Evolutionary conservation across 2,888 invertebrate genomes (phyloP).

Genomic region (Cotesia congregata): DNA sequence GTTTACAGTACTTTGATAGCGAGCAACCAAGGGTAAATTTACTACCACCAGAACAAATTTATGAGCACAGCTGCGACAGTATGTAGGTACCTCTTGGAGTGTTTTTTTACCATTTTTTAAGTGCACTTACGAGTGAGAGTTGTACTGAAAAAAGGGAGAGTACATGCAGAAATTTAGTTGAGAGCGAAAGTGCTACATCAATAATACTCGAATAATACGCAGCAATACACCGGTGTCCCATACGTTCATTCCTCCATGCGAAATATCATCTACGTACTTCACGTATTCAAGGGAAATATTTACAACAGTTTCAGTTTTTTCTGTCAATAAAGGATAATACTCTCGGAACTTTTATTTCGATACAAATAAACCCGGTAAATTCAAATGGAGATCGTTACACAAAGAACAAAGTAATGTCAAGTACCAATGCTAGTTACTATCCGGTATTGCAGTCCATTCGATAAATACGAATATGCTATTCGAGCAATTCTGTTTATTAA

Average conservation of each 20-base stretch:
- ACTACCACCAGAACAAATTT: constrained; percentile 47
- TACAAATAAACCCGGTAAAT: background rate
- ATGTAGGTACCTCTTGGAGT: constrained; percentile 46
- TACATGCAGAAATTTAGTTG: background rate
- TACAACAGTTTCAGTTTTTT: background rate
- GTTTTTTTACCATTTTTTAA: constrained; percentile 60
- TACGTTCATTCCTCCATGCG: too few species aligned
- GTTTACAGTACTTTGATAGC: background rate
- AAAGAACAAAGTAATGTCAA: background rate
- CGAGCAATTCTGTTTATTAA: constrained; percentile 40
- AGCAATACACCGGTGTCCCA: background rate
- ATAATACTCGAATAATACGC: background rate
- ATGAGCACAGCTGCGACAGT: constrained; percentile 56
- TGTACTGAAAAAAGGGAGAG: constrained; percentile 8
- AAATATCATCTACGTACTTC: too few species aligned
- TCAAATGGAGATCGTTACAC: constrained; percentile 2
- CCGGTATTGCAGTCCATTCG: constrained; percentile 4
- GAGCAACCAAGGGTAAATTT: background rate
- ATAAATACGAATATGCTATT: constrained; percentile 43
- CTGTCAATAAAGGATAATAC: background rate
- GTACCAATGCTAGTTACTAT: background rate
- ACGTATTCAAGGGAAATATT: background rate
- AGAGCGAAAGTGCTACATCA: constrained; percentile 15
- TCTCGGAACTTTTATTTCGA: constrained; percentile 3
- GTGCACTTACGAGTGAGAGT: constrained; percentile 54